A percentile compares a stretch with the other conserved stretches of the same genome.
These are phyloP conservation scores for Spilarctia lutea DNA, from an alignment of 2,888 invertebrate species.

Conservation along the genomic window DNA sequence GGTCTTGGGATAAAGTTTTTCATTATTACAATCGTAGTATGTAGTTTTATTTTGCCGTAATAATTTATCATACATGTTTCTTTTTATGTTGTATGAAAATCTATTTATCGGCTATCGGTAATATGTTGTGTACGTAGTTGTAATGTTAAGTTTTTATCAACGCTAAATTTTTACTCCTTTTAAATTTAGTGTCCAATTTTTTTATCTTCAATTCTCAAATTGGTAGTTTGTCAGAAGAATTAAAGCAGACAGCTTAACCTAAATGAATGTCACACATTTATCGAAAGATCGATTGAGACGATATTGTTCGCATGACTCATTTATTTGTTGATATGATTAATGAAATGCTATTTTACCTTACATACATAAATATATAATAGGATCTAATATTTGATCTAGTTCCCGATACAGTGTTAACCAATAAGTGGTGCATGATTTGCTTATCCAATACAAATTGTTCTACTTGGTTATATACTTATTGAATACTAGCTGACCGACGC, in stretches of 20 bases:
- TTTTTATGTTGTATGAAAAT: too few species aligned
- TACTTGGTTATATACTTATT: too few species aligned
- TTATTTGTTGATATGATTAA: not conserved
- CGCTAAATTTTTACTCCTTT: not conserved
- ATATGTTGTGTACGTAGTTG: too few species aligned
- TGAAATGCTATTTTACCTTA: not conserved
- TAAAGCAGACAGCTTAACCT: not conserved
- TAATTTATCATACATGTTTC: too few species aligned
- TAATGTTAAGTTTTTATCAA: not conserved
- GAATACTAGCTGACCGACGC: too few species aligned
- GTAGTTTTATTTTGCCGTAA: too few species aligned
- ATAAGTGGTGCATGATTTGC: too few species aligned
- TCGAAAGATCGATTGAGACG: not conserved
- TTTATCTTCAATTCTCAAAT: not conserved
- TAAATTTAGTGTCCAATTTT: not conserved
- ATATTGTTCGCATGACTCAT: not conserved
- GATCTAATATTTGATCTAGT: not conserved
- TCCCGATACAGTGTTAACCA: not conserved
- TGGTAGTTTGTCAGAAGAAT: not conserved
- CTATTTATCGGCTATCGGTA: too few species aligned
- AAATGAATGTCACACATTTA: not conserved
- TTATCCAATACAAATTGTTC: too few species aligned
- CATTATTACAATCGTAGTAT: too few species aligned
- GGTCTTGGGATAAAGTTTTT: too few species aligned
- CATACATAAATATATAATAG: not conserved